These are phyloP conservation scores for Gryllus bimaculatus DNA, from an alignment of 1,140 invertebrate species.

Conservation along the genomic window DNA sequence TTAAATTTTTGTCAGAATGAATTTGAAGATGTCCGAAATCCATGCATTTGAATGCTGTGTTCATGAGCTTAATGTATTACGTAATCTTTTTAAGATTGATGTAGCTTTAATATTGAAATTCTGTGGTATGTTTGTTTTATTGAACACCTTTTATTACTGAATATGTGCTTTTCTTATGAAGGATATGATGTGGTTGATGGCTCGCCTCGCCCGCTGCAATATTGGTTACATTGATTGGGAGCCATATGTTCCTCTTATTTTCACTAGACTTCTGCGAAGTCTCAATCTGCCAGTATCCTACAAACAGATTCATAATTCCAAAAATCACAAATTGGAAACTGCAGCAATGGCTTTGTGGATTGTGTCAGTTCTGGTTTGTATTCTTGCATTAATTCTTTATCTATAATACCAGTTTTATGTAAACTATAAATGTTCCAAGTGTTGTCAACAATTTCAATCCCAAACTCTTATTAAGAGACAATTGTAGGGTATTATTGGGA, in stretches of 20 bases:
- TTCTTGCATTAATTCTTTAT: not conserved
- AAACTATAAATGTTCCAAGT: too few species aligned
- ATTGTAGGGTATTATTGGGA: too few species aligned
- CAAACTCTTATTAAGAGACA: too few species aligned
- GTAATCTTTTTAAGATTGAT: too few species aligned
- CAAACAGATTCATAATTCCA: constrained; percentile 41
- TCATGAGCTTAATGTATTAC: too few species aligned
- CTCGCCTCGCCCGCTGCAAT: constrained; percentile 59
- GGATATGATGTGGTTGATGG: constrained; percentile 63
- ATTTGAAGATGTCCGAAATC: constrained; percentile 13
- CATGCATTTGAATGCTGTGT: too few species aligned
- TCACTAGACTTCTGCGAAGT: constrained; percentile 63
- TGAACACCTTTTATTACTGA: constrained; percentile 14
- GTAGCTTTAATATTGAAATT: too few species aligned
- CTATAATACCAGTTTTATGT: too few species aligned
- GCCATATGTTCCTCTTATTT: constrained; percentile 71
- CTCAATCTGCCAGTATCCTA: constrained; percentile 73
- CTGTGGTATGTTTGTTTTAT: constrained; percentile 15
- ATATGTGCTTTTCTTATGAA: constrained; percentile 31
- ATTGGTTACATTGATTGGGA: constrained; percentile 84
- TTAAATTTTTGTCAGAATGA: not conserved
- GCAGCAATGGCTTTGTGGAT: constrained; percentile 57
- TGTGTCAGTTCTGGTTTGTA: constrained; percentile 47
- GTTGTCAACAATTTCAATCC: too few species aligned
- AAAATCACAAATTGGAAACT: constrained; percentile 44